Evolutionary conservation across 2,113 vertebrate genomes (phyloP).

Genomic region (Verasper variegatus): DNA sequence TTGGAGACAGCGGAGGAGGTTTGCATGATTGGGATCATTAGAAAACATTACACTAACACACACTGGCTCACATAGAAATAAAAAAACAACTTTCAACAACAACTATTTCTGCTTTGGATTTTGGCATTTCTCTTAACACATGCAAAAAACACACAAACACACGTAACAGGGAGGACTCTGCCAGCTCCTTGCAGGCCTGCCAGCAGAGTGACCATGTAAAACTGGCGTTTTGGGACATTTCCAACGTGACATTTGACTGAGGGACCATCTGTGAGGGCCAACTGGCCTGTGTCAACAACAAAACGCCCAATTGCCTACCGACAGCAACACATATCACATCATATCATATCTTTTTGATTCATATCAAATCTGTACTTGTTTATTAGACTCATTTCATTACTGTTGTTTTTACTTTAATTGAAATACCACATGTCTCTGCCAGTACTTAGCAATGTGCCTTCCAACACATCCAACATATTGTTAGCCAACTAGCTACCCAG

Average conservation of each 20-base stretch:
- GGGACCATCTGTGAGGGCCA: conserved; percentile 70
- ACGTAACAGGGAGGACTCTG: neutral
- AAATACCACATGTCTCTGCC: too few species aligned
- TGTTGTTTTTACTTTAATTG: too few species aligned
- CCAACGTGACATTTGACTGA: conserved; percentile 70
- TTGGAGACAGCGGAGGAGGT: conserved; percentile 20
- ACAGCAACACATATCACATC: conserved; percentile 12
- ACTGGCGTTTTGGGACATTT: conserved; percentile 68
- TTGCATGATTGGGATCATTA: conserved; percentile 27
- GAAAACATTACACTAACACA: conserved; percentile 35
- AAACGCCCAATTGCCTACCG: conserved; percentile 3
- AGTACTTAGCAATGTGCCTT: too few species aligned
- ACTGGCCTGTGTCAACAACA: conserved; percentile 53
- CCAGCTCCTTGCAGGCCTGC: conserved; percentile 30
- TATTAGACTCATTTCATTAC: neutral
- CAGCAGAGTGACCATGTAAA: conserved; percentile 59
- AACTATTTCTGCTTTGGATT: neutral
- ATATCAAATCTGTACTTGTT: neutral
- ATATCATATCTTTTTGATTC: neutral
- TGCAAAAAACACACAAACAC: conserved; percentile 16
- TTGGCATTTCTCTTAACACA: conserved; percentile 8
- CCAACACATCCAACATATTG: too few species aligned
- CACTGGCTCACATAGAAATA: conserved; percentile 2
- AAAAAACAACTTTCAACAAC: conserved; percentile 2
- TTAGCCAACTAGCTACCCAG: too few species aligned